These are phyloP conservation scores for Ochotona princeps DNA, from an alignment of 2,113 vertebrate genomes.

Conservation along the genomic window DNA sequence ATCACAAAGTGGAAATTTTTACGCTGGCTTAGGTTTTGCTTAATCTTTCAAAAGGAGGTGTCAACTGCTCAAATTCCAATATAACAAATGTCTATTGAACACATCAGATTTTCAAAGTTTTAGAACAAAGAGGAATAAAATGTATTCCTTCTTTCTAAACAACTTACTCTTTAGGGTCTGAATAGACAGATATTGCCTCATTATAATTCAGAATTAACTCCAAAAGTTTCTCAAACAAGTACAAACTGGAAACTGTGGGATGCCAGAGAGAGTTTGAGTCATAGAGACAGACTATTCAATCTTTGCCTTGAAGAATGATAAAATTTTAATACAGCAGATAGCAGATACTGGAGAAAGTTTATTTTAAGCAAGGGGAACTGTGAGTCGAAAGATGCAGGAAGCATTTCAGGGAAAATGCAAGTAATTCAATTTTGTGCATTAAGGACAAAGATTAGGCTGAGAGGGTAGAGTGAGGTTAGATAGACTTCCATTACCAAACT, in stretches of 20 bases:
- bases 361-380: slow-evolving; percentile 34
- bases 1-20: slow-evolving; percentile 49
- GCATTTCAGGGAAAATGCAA: not conserved
- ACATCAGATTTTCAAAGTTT: slow-evolving; percentile 29
- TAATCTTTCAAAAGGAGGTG: slow-evolving; percentile 53
- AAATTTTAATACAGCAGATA: not conserved
- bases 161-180: not conserved
- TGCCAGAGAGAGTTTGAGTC: not conserved
- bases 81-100: slow-evolving; percentile 27
- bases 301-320: not conserved
- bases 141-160: not conserved
- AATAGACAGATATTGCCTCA: not conserved
- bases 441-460: not conserved
- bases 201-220: not conserved
- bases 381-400: not conserved
- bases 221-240: not conserved
- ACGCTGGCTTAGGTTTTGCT: slow-evolving; percentile 54
- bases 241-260: not conserved
- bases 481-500: not conserved
- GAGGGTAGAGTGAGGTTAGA: not conserved
- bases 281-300: not conserved
- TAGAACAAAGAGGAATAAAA: slow-evolving; percentile 11
- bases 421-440: not conserved
- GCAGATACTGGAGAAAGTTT: not conserved
- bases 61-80: slow-evolving; percentile 43